phyloP scores from a whole-genome alignment of 1,140 invertebrate genomes.

The Sarcophaga peregrina region DNA sequence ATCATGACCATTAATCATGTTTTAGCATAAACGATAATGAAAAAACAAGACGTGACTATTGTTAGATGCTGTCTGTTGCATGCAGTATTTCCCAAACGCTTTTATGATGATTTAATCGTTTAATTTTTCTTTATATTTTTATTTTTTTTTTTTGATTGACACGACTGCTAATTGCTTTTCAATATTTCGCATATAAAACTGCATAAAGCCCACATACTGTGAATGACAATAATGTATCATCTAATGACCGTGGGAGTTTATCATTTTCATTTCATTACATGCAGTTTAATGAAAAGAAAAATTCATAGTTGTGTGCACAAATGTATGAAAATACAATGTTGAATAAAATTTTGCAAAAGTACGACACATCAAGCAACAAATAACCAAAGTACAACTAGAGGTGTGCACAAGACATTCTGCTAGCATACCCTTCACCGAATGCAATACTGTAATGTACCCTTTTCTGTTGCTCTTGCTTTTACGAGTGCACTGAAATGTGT shows the following conservation, averaged over 20 bases:
- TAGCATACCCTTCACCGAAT: too few species aligned
- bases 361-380: neutral
- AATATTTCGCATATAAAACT: neutral
- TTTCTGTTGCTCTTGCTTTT: too few species aligned
- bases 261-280: neutral
- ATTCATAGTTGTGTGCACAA: neutral
- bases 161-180: neutral
- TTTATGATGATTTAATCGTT: too few species aligned
- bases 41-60: slow-evolving; percentile 24
- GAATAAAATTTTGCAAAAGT: neutral
- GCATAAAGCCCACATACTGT: neutral
- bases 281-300: neutral
- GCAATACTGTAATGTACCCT: too few species aligned
- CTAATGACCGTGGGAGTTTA: neutral
- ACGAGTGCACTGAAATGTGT: too few species aligned
- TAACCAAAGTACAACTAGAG: neutral
- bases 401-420: too few species aligned
- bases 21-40: slow-evolving; percentile 31
- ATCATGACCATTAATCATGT: slow-evolving; percentile 28
- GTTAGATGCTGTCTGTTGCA: slow-evolving; percentile 16
- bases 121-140: too few species aligned
- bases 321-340: neutral
- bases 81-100: neutral
- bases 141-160: neutral
- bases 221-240: slow-evolving; percentile 12